phyloP scores from a whole-genome alignment of 2,797 vertebrate species.

The Paedocypris micromegethes region DNA sequence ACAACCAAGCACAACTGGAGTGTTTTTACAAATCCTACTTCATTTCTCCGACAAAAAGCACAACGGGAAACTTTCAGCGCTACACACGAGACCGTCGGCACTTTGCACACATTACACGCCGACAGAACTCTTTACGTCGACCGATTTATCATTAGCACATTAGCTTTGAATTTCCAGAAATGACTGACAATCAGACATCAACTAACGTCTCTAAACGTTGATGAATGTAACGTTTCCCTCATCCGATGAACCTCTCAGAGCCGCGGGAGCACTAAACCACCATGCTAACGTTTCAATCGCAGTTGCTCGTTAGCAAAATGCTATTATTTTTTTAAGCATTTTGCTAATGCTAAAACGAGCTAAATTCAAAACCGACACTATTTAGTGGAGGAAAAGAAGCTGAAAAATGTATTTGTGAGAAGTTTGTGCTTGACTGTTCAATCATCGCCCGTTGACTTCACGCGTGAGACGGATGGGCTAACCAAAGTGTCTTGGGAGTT shows the following conservation, averaged over 20 bases:
- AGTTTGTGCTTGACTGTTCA: conserved; percentile 23
- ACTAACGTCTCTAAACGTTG: conserved; percentile 56
- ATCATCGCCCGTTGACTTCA: conserved; percentile 20
- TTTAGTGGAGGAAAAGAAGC: too few relatives aligned
- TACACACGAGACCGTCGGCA: neutral
- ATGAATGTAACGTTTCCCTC: conserved; percentile 53
- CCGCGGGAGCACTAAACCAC: neutral
- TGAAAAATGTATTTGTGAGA: too few relatives aligned
- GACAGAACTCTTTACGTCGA: conserved; percentile 49
- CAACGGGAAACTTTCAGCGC: conserved; percentile 14
- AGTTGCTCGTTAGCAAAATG: conserved; percentile 6
- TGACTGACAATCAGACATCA: conserved; percentile 67
- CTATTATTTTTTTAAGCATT: neutral
- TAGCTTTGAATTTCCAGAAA: conserved; percentile 56
- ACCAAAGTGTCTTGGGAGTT: conserved; percentile 20
- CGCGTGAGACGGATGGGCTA: neutral
- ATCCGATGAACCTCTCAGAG: neutral
- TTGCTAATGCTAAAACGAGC: too few relatives aligned
- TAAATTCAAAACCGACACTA: too few relatives aligned
- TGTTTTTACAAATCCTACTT: neutral
- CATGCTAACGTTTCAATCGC: neutral
- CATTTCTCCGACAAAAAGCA: neutral
- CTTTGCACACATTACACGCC: conserved; percentile 22
- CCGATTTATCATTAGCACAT: conserved; percentile 1
- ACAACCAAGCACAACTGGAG: conserved; percentile 35